These are phyloP conservation scores for Thereuonema tuberculata DNA, from an alignment of 1,140 invertebrate species.

Conservation along the genomic window DNA sequence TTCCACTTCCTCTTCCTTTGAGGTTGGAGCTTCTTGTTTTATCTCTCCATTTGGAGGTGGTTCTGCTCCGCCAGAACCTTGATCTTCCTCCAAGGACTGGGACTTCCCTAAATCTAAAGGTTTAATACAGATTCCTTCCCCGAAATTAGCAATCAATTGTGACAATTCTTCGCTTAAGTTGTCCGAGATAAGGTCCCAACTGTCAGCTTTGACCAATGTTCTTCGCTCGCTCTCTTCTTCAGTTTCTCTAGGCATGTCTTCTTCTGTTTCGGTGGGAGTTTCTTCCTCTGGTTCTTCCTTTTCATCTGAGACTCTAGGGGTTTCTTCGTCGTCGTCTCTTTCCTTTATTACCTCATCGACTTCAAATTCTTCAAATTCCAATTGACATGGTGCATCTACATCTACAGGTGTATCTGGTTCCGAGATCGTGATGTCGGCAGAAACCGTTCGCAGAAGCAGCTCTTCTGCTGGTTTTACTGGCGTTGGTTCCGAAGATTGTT, in stretches of 20 bases:
- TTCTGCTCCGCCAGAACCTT: background rate
- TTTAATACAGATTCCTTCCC: constrained; percentile 3
- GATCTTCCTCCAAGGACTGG: constrained; percentile 1
- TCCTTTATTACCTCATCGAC: background rate
- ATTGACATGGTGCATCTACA: background rate
- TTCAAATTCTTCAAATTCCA: background rate
- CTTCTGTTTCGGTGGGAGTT: background rate
- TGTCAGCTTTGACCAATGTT: background rate
- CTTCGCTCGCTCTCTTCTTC: background rate
- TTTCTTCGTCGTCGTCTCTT: background rate
- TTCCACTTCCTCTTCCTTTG: background rate
- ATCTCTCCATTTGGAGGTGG: too few relatives aligned
- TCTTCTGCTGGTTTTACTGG: background rate
- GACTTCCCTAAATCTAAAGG: constrained; percentile 2
- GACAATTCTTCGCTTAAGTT: constrained; percentile 3
- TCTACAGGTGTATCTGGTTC: background rate
- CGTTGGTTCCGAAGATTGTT: background rate
- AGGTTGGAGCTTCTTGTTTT: background rate
- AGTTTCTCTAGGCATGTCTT: background rate
- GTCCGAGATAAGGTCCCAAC: constrained; percentile 4
- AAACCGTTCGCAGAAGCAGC: too few relatives aligned
- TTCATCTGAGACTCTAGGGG: too few relatives aligned
- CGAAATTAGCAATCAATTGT: constrained; percentile 4
- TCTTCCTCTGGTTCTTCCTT: background rate
- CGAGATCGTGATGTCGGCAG: background rate